Percentiles rank a stretch among this genome's conserved stretches.
Evolutionary conservation across 2,888 invertebrate genomes (phyloP).

Genomic region (Mythimna albipuncta): DNA sequence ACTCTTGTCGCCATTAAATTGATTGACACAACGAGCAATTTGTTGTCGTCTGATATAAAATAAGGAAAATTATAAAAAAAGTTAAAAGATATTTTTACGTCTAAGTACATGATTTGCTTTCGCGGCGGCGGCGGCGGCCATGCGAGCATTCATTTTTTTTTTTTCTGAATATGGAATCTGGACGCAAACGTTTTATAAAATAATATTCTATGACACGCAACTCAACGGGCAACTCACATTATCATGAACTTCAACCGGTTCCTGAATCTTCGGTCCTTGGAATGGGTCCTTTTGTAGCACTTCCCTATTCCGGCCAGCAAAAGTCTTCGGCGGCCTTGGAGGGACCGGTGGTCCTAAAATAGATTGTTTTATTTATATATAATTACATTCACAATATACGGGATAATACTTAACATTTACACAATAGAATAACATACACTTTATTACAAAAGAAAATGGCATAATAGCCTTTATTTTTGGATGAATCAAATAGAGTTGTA

Average conservation of each 20-base stretch:
- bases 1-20: background rate
- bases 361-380: background rate
- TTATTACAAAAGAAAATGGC: too few relatives aligned
- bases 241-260: slow-evolving; percentile 73
- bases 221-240: slow-evolving; percentile 66
- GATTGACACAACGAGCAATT: background rate
- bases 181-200: background rate
- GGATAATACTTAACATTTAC: background rate
- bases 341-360: slow-evolving; percentile 90
- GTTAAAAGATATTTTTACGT: background rate
- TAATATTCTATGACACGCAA: background rate
- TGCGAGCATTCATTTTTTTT: background rate
- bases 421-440: too few relatives aligned
- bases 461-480: too few relatives aligned
- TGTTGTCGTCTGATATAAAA: background rate
- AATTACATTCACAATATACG: background rate
- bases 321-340: slow-evolving; percentile 94
- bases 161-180: background rate
- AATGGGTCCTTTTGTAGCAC: slow-evolving; percentile 70
- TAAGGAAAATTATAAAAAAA: background rate
- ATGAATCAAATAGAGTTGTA: too few relatives aligned
- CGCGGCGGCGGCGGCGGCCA: too few relatives aligned
- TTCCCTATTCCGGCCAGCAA: slow-evolving; percentile 81
- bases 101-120: too few relatives aligned
- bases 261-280: slow-evolving; percentile 76